These are phyloP conservation scores for Nicator chloris DNA, from an alignment of 2,113 vertebrate species.

Conservation along the genomic window DNA sequence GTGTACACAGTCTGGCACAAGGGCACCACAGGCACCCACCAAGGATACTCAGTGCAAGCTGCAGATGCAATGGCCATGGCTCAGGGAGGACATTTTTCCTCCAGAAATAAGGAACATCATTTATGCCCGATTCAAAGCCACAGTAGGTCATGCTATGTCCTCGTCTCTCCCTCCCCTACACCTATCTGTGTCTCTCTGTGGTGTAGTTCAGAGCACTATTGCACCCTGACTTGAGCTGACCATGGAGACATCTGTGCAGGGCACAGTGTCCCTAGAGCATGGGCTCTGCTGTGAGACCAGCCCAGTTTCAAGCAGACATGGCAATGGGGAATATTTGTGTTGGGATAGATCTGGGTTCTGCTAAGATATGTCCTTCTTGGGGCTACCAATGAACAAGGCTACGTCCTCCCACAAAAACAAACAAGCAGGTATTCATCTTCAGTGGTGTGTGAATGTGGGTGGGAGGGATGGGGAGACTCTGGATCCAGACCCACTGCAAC, in stretches of 20 bases:
- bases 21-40: neutral
- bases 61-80: neutral
- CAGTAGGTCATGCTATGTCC: neutral
- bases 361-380: neutral
- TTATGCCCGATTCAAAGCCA: neutral
- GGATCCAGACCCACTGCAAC: neutral
- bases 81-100: neutral
- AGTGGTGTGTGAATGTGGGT: neutral
- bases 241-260: neutral
- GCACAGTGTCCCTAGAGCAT: neutral
- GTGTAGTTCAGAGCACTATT: neutral
- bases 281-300: neutral
- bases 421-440: neutral
- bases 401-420: neutral
- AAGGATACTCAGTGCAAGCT: neutral
- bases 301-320: neutral
- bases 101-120: neutral
- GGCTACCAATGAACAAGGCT: neutral
- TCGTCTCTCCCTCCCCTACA: fast-evolving
- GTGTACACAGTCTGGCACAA: neutral
- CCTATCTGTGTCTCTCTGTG: neutral
- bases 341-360: neutral
- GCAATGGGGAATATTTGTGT: neutral
- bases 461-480: neutral
- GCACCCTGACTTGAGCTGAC: neutral